Percentiles rank a stretch among this genome's conserved stretches.
phyloP scores from a whole-genome alignment of 2,113 vertebrate species.

The Phainopepla nitens region DNA sequence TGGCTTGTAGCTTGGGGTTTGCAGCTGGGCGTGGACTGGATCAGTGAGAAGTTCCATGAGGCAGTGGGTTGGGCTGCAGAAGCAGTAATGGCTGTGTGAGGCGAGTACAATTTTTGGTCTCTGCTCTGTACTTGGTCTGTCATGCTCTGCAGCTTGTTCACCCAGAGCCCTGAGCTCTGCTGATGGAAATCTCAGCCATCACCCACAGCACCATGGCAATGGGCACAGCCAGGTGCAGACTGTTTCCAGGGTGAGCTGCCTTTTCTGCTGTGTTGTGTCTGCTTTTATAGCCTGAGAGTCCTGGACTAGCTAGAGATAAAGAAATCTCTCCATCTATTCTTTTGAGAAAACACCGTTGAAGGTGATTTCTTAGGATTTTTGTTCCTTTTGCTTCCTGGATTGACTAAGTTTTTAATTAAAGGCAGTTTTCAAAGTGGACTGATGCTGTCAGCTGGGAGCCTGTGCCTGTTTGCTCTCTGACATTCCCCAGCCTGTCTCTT shows the following conservation, averaged over 20 bases:
- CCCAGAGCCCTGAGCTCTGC: not conserved
- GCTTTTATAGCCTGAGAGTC: not conserved
- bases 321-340: not conserved
- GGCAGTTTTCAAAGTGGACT: not conserved
- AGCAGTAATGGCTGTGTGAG: not conserved
- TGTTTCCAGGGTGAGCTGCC: not conserved
- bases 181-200: not conserved
- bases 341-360: not conserved
- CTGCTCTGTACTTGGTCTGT: not conserved
- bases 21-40: not conserved
- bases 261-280: not conserved
- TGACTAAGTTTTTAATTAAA: not conserved
- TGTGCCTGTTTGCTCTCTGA: not conserved
- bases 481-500: not conserved
- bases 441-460: not conserved
- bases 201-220: not conserved
- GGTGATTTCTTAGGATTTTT: not conserved
- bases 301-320: not conserved
- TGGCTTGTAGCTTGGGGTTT: not conserved
- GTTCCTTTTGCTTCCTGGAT: not conserved
- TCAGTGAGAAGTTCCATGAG: not conserved
- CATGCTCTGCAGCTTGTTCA: not conserved
- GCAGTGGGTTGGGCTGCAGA: not conserved
- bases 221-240: rapidly evolving
- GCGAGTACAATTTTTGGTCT: not conserved